Conservation (phyloP, 2,797 vertebrate genomes). For the Oreonectes daqikongensis region DNA sequence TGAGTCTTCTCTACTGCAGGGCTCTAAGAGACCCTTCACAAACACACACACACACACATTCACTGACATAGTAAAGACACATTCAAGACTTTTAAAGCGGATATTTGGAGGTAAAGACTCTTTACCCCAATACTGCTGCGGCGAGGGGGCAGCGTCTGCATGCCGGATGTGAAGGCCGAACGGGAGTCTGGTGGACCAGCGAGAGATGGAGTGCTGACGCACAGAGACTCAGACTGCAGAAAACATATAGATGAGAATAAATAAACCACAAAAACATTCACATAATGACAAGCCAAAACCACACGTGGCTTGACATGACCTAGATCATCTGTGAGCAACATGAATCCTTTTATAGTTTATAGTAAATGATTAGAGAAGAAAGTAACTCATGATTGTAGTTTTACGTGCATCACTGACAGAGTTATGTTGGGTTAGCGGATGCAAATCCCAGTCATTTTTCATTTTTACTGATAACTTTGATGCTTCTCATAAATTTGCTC, state of each 20-base stretch:
- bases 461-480: too few species aligned
- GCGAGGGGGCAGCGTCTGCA: constrained; percentile 76
- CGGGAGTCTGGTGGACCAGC: constrained; percentile 74
- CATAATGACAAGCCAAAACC: constrained; percentile 8
- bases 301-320: not conserved
- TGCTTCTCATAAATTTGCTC: too few species aligned
- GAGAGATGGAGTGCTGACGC: constrained; percentile 81
- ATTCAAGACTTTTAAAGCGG: not conserved
- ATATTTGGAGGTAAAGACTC: not conserved
- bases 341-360: not conserved
- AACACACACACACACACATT: constrained; percentile 20
- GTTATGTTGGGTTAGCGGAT: too few species aligned
- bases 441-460: too few species aligned
- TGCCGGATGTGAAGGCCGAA: constrained; percentile 69
- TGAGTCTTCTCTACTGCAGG: constrained; percentile 76
- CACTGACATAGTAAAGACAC: not conserved
- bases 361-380: not conserved
- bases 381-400: too few species aligned
- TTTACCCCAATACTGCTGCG: constrained; percentile 84
- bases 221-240: constrained; percentile 80
- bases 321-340: not conserved
- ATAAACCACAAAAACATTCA: constrained; percentile 15
- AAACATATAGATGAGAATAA: constrained; percentile 12
- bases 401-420: too few species aligned
- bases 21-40: constrained; percentile 67